Evolutionary conservation across 1,140 invertebrate species (phyloP), one percentile per base, ranked within the genome.

Genomic region (Zaprionus camerounensis): DNA sequence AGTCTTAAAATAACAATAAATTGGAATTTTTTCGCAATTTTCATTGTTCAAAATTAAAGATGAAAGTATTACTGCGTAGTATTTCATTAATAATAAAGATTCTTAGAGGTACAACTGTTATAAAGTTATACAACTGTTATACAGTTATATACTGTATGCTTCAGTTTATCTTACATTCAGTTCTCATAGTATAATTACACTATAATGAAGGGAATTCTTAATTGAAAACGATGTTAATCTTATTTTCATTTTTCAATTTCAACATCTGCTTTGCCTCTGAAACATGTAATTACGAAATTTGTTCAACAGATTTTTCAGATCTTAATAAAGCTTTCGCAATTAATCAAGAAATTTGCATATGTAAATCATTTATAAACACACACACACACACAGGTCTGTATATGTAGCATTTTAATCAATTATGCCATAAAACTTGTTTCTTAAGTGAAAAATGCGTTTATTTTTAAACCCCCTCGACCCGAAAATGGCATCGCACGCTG

Each of bases 371-470:
- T 36, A 51, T 26, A 24, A 20, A 49, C 15, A 20, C 24, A 58
- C 31, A n/a, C 56, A 34, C n/a, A 11, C 28, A 11, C 11, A 53
- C 12, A 24, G 0, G n/a, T 15, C 38, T 34, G 11, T 65, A 6
- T 38, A 22, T 11, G 5, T 31, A 31, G 9, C 0, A 49, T 17
- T 31, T 41, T 38, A n/a, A 20, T 28, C 24, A 66, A 72, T 41
- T 51, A 24, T 51, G 46, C 20, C 12, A 17, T 24, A 31, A 56
- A 56, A 56, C 53, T 56, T 56, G 53, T 56, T 56, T 56, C 53
- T 56, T 28, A 56, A 56, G 41, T 46, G 41, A 56, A 28, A 56
- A 56, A 56, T 28, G 26, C 5, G 53, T 28, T 56, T 56, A 56
- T 56, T 56, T 56, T 28, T 56, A 56, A n/a, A 51, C 20, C 28